Percentiles rank a stretch among this genome's conserved stretches.
Evolutionary conservation across 2,797 vertebrate species (phyloP).

Genomic region (Myripristis murdjan): DNA sequence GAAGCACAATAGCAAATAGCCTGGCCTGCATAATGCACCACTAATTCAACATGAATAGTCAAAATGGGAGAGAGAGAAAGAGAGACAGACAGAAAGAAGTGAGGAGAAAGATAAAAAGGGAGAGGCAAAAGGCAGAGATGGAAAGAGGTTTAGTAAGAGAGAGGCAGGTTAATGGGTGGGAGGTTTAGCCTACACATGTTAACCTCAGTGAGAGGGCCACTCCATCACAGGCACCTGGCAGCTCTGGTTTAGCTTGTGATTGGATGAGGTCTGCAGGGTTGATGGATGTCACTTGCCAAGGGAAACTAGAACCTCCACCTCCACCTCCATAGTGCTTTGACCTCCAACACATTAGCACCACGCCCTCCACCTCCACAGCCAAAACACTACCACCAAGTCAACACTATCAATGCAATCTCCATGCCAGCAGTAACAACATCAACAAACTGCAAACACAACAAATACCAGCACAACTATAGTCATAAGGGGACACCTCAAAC

Average conservation of each 20-base stretch:
- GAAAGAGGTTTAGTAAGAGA: neutral
- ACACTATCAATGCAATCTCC: neutral
- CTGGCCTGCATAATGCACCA: neutral
- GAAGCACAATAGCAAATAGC: no score
- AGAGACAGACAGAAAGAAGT: neutral
- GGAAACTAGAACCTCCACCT: conserved; percentile 22
- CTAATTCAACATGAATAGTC: neutral
- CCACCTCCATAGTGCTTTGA: conserved; percentile 3
- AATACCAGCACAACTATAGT: conserved; percentile 7
- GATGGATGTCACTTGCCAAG: conserved; percentile 42
- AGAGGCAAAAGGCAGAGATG: conserved; percentile 6
- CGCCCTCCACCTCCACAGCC: neutral
- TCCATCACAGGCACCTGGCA: conserved; percentile 38
- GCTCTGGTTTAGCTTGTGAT: conserved; percentile 40
- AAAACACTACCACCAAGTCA: neutral
- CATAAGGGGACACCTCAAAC: conserved; percentile 13
- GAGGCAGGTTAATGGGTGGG: neutral
- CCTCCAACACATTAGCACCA: neutral
- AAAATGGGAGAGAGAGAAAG: conserved; percentile 1
- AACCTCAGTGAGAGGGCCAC: conserved; percentile 37
- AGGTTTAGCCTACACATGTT: conserved; percentile 30
- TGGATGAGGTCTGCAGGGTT: conserved; percentile 35
- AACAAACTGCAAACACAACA: conserved; percentile 3
- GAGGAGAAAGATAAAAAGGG: neutral
- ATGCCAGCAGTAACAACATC: neutral